Conservation (phyloP, 2,888 invertebrate species). For the Panzeria rudis region DNA sequence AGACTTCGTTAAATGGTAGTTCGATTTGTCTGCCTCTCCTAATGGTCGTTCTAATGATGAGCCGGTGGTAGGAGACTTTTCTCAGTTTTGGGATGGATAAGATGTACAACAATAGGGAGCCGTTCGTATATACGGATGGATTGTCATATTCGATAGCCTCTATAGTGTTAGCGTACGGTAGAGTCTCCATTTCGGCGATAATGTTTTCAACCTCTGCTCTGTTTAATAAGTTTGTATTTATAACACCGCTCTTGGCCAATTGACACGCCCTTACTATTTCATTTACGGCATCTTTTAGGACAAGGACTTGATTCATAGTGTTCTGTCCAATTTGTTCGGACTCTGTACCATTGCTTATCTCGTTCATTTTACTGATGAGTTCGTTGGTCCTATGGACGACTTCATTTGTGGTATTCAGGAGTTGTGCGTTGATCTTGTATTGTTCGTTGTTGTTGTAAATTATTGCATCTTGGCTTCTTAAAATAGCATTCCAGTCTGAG, state of each 20-base stretch:
- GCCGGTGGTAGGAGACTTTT: not conserved
- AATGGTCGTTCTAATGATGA: conserved; percentile 1
- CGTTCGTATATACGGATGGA: conserved; percentile 17
- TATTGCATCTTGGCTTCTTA: conserved; percentile 8
- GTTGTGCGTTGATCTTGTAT: not conserved
- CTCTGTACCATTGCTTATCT: not conserved
- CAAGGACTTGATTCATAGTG: not conserved
- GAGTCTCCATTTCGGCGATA: not conserved
- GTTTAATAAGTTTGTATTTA: conserved; percentile 11
- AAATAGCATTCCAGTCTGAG: conserved; percentile 7
- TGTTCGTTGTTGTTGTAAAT: not conserved
- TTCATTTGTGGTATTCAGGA: not conserved
- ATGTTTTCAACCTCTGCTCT: not conserved
- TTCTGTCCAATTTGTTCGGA: not conserved
- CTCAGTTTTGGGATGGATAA: conserved; percentile 15
- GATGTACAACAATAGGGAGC: not conserved
- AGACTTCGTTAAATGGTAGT: conserved; percentile 26
- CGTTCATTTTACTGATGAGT: not conserved
- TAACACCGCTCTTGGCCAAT: conserved; percentile 21
- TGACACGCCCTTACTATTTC: not conserved
- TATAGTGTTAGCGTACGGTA: not conserved
- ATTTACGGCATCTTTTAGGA: not conserved
- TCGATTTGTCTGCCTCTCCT: conserved; percentile 8
- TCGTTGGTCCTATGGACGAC: not conserved
- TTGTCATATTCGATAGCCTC: conserved; percentile 27